Base-by-base conservation (phyloP, 2,113 vertebrate species). In the Corydoras maculifer region DNA sequence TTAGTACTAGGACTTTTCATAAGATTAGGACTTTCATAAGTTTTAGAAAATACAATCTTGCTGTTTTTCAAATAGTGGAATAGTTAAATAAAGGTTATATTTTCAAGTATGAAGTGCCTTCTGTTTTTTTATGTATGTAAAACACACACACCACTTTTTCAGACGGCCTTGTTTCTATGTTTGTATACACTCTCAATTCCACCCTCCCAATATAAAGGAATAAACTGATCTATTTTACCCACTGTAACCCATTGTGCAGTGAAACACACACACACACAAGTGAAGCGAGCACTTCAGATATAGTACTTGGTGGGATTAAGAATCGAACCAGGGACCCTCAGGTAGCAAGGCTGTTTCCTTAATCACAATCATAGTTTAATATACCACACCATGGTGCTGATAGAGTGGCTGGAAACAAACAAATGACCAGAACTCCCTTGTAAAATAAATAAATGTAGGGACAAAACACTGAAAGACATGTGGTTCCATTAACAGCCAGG, bases 71-170 rank as follows among this genome's bases (percentile, higher is more conserved):
- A 82, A 82, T 85, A 88, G 80, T 84, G 83, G 72, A 70, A 88
- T 88, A 87, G 85, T 82, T 86, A 76, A 90, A 89, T 90, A 91
- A 89, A 91, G 83, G 86, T 78, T 91, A 87, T 90, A 90, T 91
- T 91, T 90, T 91, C 86, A 87, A 84, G 81, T 82, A 88, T 80
- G 73, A 71, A 14, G 55, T 63, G 63, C 73, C 62, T 11, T 53
- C 67, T 64, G 25, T 53, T 62, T 43, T 43, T 43, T 43, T 43
- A 43, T 8, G 4, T 43, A 43, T 43, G 2, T 43, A 8, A 8
- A 5, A 43, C 35, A 43, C 35, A 43, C 4, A 25, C 4, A 43
- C 7, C 4, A 43, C 35, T 43, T 43, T 8, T 5, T 43, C 35
- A 43, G 35, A 43, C 2, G 4, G 35, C 35, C 32, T 35, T 35